phyloP scores from a whole-genome alignment of 2,888 invertebrate species.

The Drosophila merina region DNA sequence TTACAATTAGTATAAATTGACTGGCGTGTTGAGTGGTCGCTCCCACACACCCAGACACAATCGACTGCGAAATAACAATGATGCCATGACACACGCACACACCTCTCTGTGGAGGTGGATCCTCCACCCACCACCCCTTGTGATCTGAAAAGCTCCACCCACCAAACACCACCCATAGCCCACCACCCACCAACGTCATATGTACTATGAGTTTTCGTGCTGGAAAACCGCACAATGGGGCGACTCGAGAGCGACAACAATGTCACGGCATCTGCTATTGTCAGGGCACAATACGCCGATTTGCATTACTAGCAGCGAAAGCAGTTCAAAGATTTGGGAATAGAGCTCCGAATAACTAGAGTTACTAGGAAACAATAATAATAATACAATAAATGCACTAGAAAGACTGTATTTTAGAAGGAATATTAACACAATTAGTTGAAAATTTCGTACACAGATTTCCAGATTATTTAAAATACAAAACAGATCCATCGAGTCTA shows the following conservation, averaged over 20 bases:
- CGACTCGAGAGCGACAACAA: conserved; percentile 70
- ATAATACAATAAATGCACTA: no score
- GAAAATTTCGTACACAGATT: no score
- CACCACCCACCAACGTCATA: conserved; percentile 31
- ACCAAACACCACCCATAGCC: conserved; percentile 31
- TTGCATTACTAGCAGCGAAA: conserved; percentile 68
- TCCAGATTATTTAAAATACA: background rate
- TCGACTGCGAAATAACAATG: conserved; percentile 10
- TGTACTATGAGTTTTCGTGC: conserved; percentile 26
- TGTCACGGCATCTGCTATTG: conserved; percentile 79
- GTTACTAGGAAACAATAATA: no score
- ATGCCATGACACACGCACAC: conserved; percentile 21
- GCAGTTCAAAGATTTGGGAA: conserved; percentile 33
- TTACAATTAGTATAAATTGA: conserved; percentile 80
- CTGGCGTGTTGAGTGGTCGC: conserved; percentile 76
- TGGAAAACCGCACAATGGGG: conserved; percentile 63
- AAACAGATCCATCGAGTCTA: background rate
- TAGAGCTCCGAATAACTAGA: no score
- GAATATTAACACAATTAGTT: no score
- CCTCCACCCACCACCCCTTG: conserved; percentile 7
- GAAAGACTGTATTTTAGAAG: no score
- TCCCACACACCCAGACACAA: conserved; percentile 53
- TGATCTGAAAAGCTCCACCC: background rate
- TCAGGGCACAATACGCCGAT: conserved; percentile 78
- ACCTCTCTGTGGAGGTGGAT: conserved; percentile 15